Conservation (phyloP, 2,113 vertebrate genomes). For the Lagopus leucura region DNA sequence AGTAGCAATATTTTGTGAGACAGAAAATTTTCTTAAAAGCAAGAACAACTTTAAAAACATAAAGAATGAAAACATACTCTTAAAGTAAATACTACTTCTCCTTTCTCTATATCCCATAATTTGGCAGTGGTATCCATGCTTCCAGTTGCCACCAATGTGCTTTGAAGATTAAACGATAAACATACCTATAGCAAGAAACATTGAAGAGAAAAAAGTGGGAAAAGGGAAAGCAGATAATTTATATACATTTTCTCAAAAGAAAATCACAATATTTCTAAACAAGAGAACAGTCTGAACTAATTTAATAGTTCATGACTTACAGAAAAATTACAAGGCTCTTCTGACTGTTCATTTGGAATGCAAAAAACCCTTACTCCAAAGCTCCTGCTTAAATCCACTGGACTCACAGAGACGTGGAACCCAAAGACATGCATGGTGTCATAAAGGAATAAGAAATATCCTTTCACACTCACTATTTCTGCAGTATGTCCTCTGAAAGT, state of each 20-base stretch:
- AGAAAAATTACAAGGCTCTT: not conserved
- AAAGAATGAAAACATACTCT: conserved; percentile 72
- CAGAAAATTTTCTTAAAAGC: not conserved
- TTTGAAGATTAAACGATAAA: conserved; percentile 93
- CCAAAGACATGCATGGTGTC: not conserved
- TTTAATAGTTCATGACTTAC: not conserved
- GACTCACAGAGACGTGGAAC: not conserved
- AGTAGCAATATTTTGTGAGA: not conserved
- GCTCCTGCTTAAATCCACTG: not conserved
- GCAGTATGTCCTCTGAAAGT: conserved; percentile 90
- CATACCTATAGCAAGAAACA: conserved; percentile 84
- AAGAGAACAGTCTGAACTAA: not conserved
- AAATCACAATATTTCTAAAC: not conserved
- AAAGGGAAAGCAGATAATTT: not conserved
- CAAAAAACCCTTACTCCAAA: not conserved
- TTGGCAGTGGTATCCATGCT: conserved; percentile 93
- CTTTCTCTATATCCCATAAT: conserved; percentile 91
- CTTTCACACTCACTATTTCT: conserved; percentile 88
- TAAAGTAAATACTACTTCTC: conserved; percentile 85
- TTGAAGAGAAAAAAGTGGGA: not conserved
- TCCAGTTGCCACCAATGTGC: conserved; percentile 92
- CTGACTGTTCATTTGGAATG: not conserved
- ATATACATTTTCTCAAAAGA: not conserved
- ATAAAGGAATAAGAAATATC: not conserved
- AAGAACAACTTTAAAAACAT: not conserved